Base-by-base conservation (phyloP, 2,888 invertebrate genomes). In the Agonopterix arenella region DNA sequence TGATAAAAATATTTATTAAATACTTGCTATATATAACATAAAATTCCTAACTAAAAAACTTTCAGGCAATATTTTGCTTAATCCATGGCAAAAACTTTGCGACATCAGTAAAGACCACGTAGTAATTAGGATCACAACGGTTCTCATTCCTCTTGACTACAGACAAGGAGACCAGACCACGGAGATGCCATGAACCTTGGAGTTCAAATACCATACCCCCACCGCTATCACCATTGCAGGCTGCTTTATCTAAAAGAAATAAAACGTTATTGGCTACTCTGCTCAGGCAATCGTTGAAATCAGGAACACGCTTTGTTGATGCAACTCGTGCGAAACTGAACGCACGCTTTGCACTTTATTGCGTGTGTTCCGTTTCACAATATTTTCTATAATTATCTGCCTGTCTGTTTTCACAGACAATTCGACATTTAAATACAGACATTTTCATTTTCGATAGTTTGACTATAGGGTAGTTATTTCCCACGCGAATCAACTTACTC, bases 61-160 rank as follows among this genome's bases (percentile, higher is more conserved):
- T 11, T n/a, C n/a, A 41, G 4, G 55, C 62, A 11, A 75, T 58
- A 11, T 69, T 66, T 43, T 74, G 66, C 50, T 76, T 68, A 40
- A 92, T 84, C 91, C 91, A 92, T 7, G 86, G 80, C 51, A 90
- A 62, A 73, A 90, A 85, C 66, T 91, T 90, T 4, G 91, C 91
- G 18, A 90, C 70, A 56, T 92, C 92, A 0, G 92, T 92, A 61
- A 92, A 92, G 7, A 92, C 89, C 11, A 91, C 90, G 67, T 91
- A 92, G 59, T 92, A 90, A 0, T 82, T 78, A 0, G 91, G 88
- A 57, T 92, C 92, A 57, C 92, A 92, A 7, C 90, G 71, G 58
- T 85, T 83, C 55, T 90, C 89, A 61, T 90, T 90, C 59, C 91
- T 90, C 36, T 90, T 65, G 0, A 91, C 91, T 2, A 91, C 91